Base-by-base conservation (phyloP, 2,888 invertebrate species). In the Noctua janthe region DNA sequence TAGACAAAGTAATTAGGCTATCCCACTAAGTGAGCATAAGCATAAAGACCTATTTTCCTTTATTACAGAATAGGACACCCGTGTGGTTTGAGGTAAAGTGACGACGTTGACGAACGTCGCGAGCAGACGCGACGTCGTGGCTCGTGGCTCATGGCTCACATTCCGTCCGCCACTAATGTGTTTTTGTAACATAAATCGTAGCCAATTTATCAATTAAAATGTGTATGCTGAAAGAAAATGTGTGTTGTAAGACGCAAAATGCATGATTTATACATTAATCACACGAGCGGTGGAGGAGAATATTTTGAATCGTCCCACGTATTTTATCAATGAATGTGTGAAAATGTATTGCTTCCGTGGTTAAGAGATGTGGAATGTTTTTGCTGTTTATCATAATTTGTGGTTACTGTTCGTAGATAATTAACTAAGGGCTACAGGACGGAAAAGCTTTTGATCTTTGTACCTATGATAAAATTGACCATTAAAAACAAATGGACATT, bases 151-250 rank as follows among this genome's bases (percentile, higher is more conserved):
- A 72, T 54, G 74, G 74, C 78, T 77, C 11, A 64, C 67, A 75
- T 85, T 74, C 83, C 73, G 59, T 56, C 71, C 47, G 17, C 75
- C 51, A 23, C n/a, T 76, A 86, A 82, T 76, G 73, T 78, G 86
- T 85, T 85, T 85, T 85, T 74, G 75, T 78, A 80, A 78, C 86
- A 80, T 83, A 86, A 73, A 86, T 86, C 80, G 70, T 78, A 64
- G 76, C 76, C 86, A 80, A 86, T 83, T 83, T 83, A 86, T 86
- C 83, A 86, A 86, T 85, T 77, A 83, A 86, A 83, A 86, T 80
- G 69, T 76, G 20, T 78, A 64, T 64, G 59, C 15, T 80, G 77
- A 83, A 80, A 80, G 75, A 80, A 83, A 78, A 83, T 77, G 35
- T 74, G 56, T 83, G 86, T 85, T 80, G 64, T 56, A 43, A 72